Evolutionary conservation across 1,140 invertebrate species (phyloP).

Genomic region (Hermatobates lingyangjiaoensis): DNA sequence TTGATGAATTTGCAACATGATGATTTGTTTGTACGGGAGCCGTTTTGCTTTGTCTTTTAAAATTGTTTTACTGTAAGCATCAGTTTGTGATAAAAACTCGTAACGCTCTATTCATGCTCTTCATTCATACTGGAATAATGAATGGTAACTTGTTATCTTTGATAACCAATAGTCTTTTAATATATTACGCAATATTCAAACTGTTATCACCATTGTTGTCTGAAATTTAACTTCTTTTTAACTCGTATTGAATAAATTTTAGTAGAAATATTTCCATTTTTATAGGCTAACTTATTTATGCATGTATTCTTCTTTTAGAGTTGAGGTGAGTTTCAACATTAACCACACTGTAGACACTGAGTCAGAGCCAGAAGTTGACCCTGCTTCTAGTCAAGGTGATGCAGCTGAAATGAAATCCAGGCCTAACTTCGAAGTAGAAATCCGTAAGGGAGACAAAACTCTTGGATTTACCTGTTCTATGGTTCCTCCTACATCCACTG

Average conservation of each 20-base stretch:
- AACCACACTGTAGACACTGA: conserved; percentile 77
- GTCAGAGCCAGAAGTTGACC: conserved; percentile 39
- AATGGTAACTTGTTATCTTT: neutral
- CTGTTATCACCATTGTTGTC: neutral
- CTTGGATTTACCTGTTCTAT: conserved; percentile 68
- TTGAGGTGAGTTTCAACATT: conserved; percentile 63
- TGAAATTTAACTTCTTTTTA: neutral
- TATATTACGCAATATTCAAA: neutral
- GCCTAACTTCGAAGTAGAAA: conserved; percentile 69
- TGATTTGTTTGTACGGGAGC: neutral
- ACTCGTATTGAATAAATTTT: neutral
- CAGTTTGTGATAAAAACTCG: no score
- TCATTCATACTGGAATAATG: neutral
- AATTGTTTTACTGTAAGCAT: no score
- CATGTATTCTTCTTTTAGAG: conserved; percentile 30
- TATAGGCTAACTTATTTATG: neutral
- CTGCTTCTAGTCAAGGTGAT: conserved; percentile 41
- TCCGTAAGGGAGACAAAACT: conserved; percentile 50
- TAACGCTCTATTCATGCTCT: no score
- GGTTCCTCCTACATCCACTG: conserved; percentile 32
- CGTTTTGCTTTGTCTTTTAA: neutral
- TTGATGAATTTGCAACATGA: neutral
- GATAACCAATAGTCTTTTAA: neutral
- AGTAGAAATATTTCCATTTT: neutral
- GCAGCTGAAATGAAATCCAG: conserved; percentile 66